Percentiles rank a stretch among this genome's conserved stretches.
phyloP scores from a whole-genome alignment of 2,113 vertebrate species.

The Abramis brama region DNA sequence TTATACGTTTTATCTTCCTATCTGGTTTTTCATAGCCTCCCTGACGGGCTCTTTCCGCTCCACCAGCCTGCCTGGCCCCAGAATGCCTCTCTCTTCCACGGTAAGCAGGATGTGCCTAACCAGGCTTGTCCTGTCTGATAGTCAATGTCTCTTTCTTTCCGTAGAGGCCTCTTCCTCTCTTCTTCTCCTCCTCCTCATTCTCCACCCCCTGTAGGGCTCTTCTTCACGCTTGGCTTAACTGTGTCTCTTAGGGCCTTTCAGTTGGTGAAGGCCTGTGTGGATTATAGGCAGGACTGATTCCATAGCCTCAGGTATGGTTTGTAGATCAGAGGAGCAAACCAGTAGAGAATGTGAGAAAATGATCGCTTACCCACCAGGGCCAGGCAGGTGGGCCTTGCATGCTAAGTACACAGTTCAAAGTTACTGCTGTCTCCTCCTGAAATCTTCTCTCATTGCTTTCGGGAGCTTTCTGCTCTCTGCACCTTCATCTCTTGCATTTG shows the following conservation, averaged over 20 bases:
- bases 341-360: constrained; percentile 34
- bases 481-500: not conserved
- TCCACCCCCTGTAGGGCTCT: constrained; percentile 24
- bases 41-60: constrained; percentile 35
- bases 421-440: not conserved
- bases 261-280: not conserved
- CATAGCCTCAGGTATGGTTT: constrained; percentile 37
- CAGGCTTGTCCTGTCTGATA: constrained; percentile 55
- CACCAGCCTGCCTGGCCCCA: constrained; percentile 2
- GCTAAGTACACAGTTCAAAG: constrained; percentile 18
- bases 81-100: constrained; percentile 14
- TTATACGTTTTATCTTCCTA: constrained; percentile 9
- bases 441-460: not conserved
- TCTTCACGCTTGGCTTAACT: constrained; percentile 47
- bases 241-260: constrained; percentile 25
- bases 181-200: constrained; percentile 2
- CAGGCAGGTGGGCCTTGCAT: constrained; percentile 8
- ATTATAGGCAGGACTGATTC: constrained; percentile 24
- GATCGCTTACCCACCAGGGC: constrained; percentile 30
- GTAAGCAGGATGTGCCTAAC: constrained; percentile 50
- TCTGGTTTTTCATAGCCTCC: constrained; percentile 19
- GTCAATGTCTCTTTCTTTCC: constrained; percentile 45
- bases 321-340: constrained; percentile 40
- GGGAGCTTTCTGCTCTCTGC: constrained; percentile 2
- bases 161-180: constrained; percentile 14